Percentiles rank a stretch among this genome's conserved stretches.
Evolutionary conservation across 1,140 invertebrate genomes (phyloP).

Genomic region (Aradophagus sp.): DNA sequence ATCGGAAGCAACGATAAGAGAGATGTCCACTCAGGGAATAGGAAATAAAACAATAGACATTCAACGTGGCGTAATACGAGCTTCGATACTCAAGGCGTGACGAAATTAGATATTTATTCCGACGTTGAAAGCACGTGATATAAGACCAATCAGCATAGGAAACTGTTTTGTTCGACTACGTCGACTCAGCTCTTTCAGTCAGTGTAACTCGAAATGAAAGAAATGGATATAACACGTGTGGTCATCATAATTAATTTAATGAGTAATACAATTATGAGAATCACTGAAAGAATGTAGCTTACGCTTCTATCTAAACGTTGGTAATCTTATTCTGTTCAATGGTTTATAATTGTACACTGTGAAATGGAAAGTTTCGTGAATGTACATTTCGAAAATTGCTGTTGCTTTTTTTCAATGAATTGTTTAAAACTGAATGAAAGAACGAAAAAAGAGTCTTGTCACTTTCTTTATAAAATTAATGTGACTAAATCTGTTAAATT

Average conservation of each 20-base stretch:
- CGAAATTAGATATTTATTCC: constrained; percentile 46
- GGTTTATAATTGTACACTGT: constrained; percentile 12
- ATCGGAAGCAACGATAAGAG: constrained; percentile 36
- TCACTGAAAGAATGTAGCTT: constrained; percentile 14
- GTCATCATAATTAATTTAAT: constrained; percentile 10
- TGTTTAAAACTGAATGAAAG: too few relatives aligned
- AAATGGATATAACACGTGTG: background rate
- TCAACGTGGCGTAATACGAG: constrained; percentile 28
- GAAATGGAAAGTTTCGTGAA: constrained; percentile 14
- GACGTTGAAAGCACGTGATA: constrained; percentile 25
- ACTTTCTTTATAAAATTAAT: too few relatives aligned
- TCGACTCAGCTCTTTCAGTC: too few relatives aligned
- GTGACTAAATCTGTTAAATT: too few relatives aligned
- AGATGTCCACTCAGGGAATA: constrained; percentile 16
- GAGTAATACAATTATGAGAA: constrained; percentile 32
- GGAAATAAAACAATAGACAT: constrained; percentile 50
- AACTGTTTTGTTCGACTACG: constrained; percentile 14
- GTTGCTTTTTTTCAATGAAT: too few relatives aligned
- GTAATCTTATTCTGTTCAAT: constrained; percentile 13
- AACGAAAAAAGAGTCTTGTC: too few relatives aligned
- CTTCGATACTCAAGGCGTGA: constrained; percentile 13
- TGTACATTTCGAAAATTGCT: background rate
- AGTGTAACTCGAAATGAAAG: too few relatives aligned
- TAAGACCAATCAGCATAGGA: constrained; percentile 8
- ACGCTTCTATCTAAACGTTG: constrained; percentile 4